These are phyloP conservation scores for Probaryconus sp. DNA, from an alignment of 1,140 invertebrate genomes.

Conservation along the genomic window DNA sequence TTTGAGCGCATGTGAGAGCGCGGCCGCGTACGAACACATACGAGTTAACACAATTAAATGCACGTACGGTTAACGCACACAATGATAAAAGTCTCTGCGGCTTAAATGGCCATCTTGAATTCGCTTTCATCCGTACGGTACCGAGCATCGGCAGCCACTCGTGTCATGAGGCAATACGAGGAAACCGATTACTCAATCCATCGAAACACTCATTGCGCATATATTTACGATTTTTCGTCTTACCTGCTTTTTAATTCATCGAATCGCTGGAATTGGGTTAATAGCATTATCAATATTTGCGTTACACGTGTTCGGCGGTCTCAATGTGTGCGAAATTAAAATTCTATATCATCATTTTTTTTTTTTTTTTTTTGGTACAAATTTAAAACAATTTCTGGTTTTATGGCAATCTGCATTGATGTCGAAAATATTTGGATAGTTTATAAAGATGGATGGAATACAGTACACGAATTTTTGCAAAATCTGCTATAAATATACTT, in stretches of 20 bases:
- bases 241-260: slow-evolving; percentile 3
- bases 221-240: slow-evolving; percentile 47
- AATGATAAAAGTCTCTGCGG: slow-evolving; percentile 34
- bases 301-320: slow-evolving; percentile 30
- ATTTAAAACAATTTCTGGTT: no score
- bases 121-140: slow-evolving; percentile 68
- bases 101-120: slow-evolving; percentile 72
- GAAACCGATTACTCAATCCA: slow-evolving; percentile 75
- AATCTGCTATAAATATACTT: no score
- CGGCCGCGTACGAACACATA: slow-evolving; percentile 26
- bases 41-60: slow-evolving; percentile 13
- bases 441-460: no score
- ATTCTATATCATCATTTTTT: no score
- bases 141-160: slow-evolving; percentile 49
- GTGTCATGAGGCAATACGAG: slow-evolving; percentile 71
- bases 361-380: background rate
- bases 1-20: slow-evolving; percentile 17
- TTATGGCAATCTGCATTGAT: no score
- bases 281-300: slow-evolving; percentile 2
- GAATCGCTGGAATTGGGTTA: slow-evolving; percentile 3
- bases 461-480: no score
- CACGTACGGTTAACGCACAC: slow-evolving; percentile 13
- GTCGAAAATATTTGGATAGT: no score
- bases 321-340: no score
- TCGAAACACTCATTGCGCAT: slow-evolving; percentile 52